Base-by-base conservation (phyloP, 23 tunicate species). In the Trididemnum miniatum region DNA sequence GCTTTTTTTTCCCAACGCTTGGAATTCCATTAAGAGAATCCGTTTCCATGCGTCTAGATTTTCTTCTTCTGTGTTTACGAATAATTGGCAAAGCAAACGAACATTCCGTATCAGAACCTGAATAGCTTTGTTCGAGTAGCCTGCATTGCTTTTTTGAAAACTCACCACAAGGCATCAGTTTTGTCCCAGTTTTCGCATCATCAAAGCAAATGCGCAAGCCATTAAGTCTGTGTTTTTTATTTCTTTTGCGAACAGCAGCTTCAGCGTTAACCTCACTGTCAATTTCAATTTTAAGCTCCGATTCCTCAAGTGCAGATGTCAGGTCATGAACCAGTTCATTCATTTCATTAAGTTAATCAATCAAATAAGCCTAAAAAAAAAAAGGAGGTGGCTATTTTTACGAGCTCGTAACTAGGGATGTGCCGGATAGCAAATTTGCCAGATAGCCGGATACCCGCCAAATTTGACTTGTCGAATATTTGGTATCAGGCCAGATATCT, bases 81-180 rank as follows among this genome's bases (percentile, higher is more conserved):
- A 84, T 39, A 0, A 62, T 72, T 0, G 96, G 96, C 15, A 80
- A 52, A 31, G 65, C 83, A 77, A 82, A 81, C 0, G 87, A 83
- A 65, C 80, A 85, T 76, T 90, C 96, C 4, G 89, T 90, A 54
- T 84, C 86, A 31, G 96, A 90, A 35, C 88, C 96, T 29, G 86
- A 75, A 59, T 7, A 77, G 35, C 34, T 90, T 65, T 20, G 31
- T 33, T 32, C 80, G 24, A 37, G 22, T 54, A 63, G 33, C 80
- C 36, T 52, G 66, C 30, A 35, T 29, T 73, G 79, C 31, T 38
- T 73, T 73, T 5, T 67, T n/a, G n/a, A n/a, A n/a, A n/a, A n/a
- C n/a, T n/a, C n/a, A n/a, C n/a, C n/a, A n/a, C n/a, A n/a, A n/a
- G n/a, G n/a, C n/a, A n/a, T n/a, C n/a, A n/a, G n/a, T n/a, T n/a